These are phyloP conservation scores for Stomatorhinus ivindoensis DNA, from an alignment of 2,113 vertebrate genomes.

Conservation along the genomic window DNA sequence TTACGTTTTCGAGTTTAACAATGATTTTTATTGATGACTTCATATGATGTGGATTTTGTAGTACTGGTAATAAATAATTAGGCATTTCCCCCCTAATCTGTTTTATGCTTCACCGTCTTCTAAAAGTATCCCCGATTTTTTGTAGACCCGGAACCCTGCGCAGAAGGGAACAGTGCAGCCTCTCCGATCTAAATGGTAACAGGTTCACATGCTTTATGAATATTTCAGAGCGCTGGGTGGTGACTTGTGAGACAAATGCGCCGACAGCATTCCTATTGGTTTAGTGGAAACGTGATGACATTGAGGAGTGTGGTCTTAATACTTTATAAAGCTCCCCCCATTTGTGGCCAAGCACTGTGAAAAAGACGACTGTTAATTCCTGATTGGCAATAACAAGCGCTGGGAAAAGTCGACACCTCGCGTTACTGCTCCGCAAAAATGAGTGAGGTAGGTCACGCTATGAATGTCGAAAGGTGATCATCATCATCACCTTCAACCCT, in stretches of 20 bases:
- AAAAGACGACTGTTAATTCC: slow-evolving; percentile 46
- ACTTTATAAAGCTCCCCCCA: slow-evolving; percentile 61
- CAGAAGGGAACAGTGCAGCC: slow-evolving; percentile 12
- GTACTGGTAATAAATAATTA: background rate
- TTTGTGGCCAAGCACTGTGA: slow-evolving; percentile 44
- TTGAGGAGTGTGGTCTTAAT: slow-evolving; percentile 50
- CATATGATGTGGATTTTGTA: background rate
- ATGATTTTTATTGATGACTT: background rate
- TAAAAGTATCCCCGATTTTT: slow-evolving; percentile 20
- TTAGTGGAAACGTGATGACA: slow-evolving; percentile 54
- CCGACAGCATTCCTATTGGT: slow-evolving; percentile 62
- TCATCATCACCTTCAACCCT: background rate
- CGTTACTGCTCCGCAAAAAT: slow-evolving; percentile 45
- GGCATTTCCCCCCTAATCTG: background rate
- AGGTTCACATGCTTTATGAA: slow-evolving; percentile 44
- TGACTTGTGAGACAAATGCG: slow-evolving; percentile 50
- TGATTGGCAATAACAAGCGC: slow-evolving; percentile 25
- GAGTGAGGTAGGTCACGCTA: slow-evolving; percentile 61
- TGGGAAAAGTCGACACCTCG: slow-evolving; percentile 36
- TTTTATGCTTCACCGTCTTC: background rate
- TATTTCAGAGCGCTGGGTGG: slow-evolving; percentile 49
- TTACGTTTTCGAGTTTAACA: background rate
- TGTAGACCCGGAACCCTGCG: slow-evolving; percentile 16
- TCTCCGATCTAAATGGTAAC: slow-evolving; percentile 35
- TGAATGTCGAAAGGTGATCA: background rate